Base-by-base conservation (phyloP, 2,888 invertebrate genomes). In the Eurois occulta region DNA sequence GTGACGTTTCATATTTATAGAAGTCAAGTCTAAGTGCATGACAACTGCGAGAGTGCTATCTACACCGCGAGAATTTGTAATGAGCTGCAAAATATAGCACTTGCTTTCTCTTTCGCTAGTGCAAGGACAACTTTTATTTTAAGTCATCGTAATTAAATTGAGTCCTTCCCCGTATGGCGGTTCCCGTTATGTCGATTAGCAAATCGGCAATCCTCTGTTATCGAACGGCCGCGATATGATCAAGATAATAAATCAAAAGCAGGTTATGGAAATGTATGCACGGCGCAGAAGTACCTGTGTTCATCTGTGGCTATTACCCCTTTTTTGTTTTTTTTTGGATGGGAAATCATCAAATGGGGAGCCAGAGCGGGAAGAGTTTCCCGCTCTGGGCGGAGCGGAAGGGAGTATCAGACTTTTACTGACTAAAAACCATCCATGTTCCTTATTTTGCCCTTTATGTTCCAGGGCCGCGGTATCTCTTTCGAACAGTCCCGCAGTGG, bases 21-120 rank as follows among this genome's bases (percentile, higher is more conserved):
- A 66, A 74, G 67, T 67, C 70, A 71, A 81, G 46, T 46, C 10
- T 52, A 65, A 84, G 48, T 72, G 64, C 68, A 83, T 28, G 75
- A 35, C 81, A 58, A 43, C 58, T 52, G 82, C 24, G 82, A 80
- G 82, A 80, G 75, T 81, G 35, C 66, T 41, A 48, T 38, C 52
- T 72, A 80, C 84, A 67, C 69, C 24, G n/a, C 21, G 41, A 46
- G 84, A 84, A 82, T 82, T 66, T 67, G 65, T 52, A 84, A 82
- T 84, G 69, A 82, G 69, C 52, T 70, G 66, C 35, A 48, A 67
- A 74, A 46, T 81, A 52, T 67, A 79, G 24, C 32, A 60, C 11
- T 13, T 16, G 38, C 80, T 82, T 82, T 82, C 82, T 80, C 83
- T 55, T 66, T 67, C 52, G 52, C 38, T 5, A 41, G 13, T 62